phyloP scores from a whole-genome alignment of 2,888 invertebrate genomes.

The Malacosoma neustria region DNA sequence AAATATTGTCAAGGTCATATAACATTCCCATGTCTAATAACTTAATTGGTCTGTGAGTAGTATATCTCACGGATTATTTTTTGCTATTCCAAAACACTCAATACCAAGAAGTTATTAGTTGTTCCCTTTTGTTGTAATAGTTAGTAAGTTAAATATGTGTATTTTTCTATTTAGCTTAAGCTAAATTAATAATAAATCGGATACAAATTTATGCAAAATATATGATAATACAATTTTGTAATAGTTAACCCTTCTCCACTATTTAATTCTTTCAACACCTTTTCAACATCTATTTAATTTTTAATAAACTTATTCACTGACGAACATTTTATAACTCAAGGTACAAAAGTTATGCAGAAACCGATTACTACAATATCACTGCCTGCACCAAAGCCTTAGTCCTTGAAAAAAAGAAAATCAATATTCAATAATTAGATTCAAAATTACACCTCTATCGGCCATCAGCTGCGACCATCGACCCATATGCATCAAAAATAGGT shows the following conservation, averaged over 20 bases:
- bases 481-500: conserved; percentile 63
- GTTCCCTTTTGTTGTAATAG: no score
- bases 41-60: conserved; percentile 10
- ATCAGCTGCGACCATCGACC: conserved; percentile 56
- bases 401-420: conserved; percentile 58
- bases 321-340: conserved; percentile 56
- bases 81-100: no score
- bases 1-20: conserved; percentile 5
- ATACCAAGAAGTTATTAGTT: no score
- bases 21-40: conserved; percentile 11
- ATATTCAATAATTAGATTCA: conserved; percentile 47
- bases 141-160: conserved; percentile 19
- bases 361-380: conserved; percentile 56
- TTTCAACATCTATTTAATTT: conserved; percentile 45
- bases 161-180: conserved; percentile 7
- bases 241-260: no score
- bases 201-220: no score
- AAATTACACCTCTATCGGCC: conserved; percentile 57
- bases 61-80: conserved; percentile 16
- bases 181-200: conserved; percentile 15
- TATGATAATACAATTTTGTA: no score
- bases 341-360: conserved; percentile 56
- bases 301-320: conserved; percentile 40
- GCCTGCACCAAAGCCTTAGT: conserved; percentile 38
- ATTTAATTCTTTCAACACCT: no score